Conservation (phyloP, 2,797 vertebrate species). For the Sebastes cheni region DNA sequence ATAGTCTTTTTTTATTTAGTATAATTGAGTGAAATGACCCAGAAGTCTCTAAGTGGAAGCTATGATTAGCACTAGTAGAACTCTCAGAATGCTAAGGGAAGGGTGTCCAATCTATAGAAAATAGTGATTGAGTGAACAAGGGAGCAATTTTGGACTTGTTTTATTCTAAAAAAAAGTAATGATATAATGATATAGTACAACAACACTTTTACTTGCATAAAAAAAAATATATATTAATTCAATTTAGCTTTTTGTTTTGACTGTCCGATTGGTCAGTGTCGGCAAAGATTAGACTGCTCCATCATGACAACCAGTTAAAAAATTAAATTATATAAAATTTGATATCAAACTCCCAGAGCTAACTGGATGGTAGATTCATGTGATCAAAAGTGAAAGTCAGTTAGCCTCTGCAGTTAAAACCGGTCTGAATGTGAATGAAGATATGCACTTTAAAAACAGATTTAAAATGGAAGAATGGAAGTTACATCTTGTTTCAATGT, state of each 20-base stretch:
- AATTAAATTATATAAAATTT: not conserved
- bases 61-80: too few species aligned
- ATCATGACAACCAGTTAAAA: not conserved
- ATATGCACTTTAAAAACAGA: slow-evolving; percentile 89
- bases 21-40: too few species aligned
- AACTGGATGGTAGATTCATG: not conserved
- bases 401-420: slow-evolving; percentile 66
- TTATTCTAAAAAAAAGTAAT: not conserved
- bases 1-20: too few species aligned
- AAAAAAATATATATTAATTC: not conserved
- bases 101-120: not conserved
- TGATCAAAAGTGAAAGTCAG: not conserved
- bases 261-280: too few species aligned
- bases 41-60: too few species aligned
- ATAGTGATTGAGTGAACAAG: not conserved
- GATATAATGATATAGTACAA: too few species aligned
- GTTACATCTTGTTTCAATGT: slow-evolving; percentile 59
- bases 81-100: too few species aligned
- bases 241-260: not conserved
- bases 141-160: not conserved
- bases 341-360: not conserved
- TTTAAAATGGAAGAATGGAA: slow-evolving; percentile 37
- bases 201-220: not conserved
- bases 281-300: not conserved
- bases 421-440: slow-evolving; percentile 62